These are phyloP conservation scores for Trematomus loennbergii DNA, from an alignment of 2,113 vertebrate species.

Conservation along the genomic window DNA sequence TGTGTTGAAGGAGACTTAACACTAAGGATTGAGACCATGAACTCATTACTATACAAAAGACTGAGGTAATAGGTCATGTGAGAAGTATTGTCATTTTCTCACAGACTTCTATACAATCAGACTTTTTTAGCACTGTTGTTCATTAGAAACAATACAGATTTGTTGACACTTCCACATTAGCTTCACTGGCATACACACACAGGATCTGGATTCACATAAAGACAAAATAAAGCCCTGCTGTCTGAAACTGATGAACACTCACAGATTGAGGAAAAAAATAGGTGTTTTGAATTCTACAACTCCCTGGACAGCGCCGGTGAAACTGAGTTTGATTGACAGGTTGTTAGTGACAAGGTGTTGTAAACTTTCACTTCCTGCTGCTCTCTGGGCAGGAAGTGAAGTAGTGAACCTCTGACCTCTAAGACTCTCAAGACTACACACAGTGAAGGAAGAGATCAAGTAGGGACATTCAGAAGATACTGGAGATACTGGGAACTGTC, in stretches of 20 bases:
- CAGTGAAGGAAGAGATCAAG: constrained; percentile 1
- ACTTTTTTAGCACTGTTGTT: too few relatives aligned
- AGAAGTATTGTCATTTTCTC: too few relatives aligned
- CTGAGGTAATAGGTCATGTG: too few relatives aligned
- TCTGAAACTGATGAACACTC: constrained; percentile 41
- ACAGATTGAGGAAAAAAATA: neutral
- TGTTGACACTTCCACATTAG: too few relatives aligned
- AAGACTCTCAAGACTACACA: constrained; percentile 44
- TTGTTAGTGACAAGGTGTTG: constrained; percentile 74
- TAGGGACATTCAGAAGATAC: constrained; percentile 5
- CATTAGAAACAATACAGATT: too few relatives aligned
- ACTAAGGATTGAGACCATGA: too few relatives aligned
- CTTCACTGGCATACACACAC: neutral
- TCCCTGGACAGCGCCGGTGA: constrained; percentile 63
- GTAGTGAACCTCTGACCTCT: constrained; percentile 73
- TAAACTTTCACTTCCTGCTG: constrained; percentile 80
- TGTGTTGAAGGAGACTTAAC: too few relatives aligned
- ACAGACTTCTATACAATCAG: too few relatives aligned
- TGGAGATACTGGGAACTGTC: neutral
- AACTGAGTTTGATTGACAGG: constrained; percentile 76
- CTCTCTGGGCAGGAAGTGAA: constrained; percentile 71
- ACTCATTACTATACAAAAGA: too few relatives aligned
- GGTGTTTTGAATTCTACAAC: constrained; percentile 75
- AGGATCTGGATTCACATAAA: constrained; percentile 25
- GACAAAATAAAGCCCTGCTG: constrained; percentile 63